These are phyloP conservation scores for Tichodroma muraria DNA, from an alignment of 2,113 vertebrate genomes.

Conservation along the genomic window DNA sequence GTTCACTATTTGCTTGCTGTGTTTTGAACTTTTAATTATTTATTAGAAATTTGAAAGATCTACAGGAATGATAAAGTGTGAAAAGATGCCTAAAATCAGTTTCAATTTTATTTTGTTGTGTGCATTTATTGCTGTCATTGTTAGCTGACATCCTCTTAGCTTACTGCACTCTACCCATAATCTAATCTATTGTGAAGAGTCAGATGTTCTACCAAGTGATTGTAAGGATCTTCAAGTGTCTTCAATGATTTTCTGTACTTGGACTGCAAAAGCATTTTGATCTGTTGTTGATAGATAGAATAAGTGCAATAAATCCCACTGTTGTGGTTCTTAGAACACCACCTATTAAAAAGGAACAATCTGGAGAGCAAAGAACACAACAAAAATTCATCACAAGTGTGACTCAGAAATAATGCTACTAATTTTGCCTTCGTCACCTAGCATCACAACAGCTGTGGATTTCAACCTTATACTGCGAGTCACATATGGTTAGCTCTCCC, in stretches of 20 bases:
- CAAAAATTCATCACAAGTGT: not conserved
- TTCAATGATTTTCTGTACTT: not conserved
- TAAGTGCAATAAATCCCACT: not conserved
- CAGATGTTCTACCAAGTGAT: not conserved
- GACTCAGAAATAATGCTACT: not conserved
- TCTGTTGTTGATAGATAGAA: not conserved
- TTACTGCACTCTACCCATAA: not conserved
- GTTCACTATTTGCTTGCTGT: not conserved
- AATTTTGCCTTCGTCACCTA: not conserved
- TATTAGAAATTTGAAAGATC: not conserved
- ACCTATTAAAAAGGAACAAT: not conserved
- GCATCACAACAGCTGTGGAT: not conserved
- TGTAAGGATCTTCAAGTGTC: not conserved
- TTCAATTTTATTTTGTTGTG: not conserved
- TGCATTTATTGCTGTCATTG: not conserved
- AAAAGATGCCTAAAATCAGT: not conserved
- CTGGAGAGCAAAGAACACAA: not conserved
- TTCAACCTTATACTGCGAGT: not conserved
- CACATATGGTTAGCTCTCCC: not conserved
- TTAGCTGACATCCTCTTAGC: not conserved
- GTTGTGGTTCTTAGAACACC: not conserved
- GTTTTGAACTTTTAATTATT: not conserved
- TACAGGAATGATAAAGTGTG: not conserved
- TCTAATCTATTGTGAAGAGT: not conserved
- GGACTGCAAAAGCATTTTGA: not conserved